Base-by-base conservation (phyloP, 2,888 invertebrate genomes). In the Cephus sareptanus region DNA sequence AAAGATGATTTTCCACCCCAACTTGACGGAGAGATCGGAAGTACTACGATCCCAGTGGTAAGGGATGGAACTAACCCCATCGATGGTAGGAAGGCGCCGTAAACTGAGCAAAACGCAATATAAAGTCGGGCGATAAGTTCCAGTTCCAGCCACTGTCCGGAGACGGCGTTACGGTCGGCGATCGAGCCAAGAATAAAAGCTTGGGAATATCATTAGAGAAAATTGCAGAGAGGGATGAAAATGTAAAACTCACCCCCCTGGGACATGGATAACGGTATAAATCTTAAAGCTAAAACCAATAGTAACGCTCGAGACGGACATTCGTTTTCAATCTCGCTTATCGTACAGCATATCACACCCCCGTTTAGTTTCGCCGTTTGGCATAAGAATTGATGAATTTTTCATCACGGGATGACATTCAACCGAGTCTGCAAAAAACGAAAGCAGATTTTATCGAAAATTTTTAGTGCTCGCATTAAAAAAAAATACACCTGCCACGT, bases 311-410 rank as follows among this genome's bases (percentile, higher is more conserved):
- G 56, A 56, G 23, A 56, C 78, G 82, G 75, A 77, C 78, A 83
- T 85, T 81, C 81, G 79, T 84, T 84, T 83, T 81, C 83, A 83
- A 84, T 80, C 83, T 78, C 81, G 76, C 81, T 77, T 83, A 81
- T 79, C 81, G 81, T 78, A 76, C 77, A 69, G 69, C 76, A 34
- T 37, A 35, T 35, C 12, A 3, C 83, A 81, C 80, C 80, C 75
- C 80, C 83, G 80, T 84, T 85, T 83, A 34, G 81, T 84, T 83
- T 81, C 79, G 34, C 83, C 79, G 85, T 84, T 85, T 83, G 83
- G 82, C 84, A 83, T 80, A 76, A 40, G 81, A 79, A 77, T 73
- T 23, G 0, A 56, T 56, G 56, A 56, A 56, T 23, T 23, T 56
- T 56, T 2, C 9, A 56, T 56, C 56, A 2, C 23, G 1, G 9